A percentile compares a stretch with the other conserved stretches of the same genome.
These are phyloP conservation scores for Apotomis turbidana DNA, from an alignment of 2,888 invertebrate species.

Conservation along the genomic window DNA sequence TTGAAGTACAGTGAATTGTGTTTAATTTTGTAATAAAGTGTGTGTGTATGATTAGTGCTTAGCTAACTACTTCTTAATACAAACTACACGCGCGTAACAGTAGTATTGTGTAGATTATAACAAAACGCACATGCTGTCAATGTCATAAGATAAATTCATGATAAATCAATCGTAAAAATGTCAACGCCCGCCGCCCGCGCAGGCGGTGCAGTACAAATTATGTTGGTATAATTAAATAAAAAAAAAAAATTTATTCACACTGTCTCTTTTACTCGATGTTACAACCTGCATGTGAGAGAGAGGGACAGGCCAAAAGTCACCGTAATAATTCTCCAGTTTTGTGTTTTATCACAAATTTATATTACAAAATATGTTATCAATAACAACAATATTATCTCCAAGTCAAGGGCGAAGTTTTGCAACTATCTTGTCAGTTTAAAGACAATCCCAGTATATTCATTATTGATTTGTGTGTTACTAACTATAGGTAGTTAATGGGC, in stretches of 20 bases:
- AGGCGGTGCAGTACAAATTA: not conserved
- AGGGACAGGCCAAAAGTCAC: not conserved
- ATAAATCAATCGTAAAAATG: not conserved
- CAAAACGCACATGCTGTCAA: conserved; percentile 27
- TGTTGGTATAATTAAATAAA: no score
- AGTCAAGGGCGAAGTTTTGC: conserved; percentile 33
- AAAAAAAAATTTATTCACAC: not conserved
- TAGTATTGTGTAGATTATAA: not conserved
- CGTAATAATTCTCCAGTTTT: not conserved
- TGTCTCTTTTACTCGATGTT: conserved; percentile 5
- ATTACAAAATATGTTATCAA: not conserved
- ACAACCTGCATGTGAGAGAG: not conserved
- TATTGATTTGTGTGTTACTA: conserved; percentile 4
- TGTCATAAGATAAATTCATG: not conserved
- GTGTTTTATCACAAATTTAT: no score
- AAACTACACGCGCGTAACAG: no score
- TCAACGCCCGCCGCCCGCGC: conserved; percentile 27
- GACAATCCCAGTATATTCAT: not conserved
- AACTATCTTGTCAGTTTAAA: conserved; percentile 9
- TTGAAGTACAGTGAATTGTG: no score
- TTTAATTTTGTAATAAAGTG: no score
- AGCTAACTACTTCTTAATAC: no score
- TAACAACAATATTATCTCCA: conserved; percentile 9
- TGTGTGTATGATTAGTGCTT: no score
- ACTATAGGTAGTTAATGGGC: not conserved